A percentile compares a stretch with the other conserved stretches of the same genome.
These are phyloP conservation scores for Pseudococcus jackbeardsleyi DNA, from an alignment of 2,888 invertebrate species.

Conservation along the genomic window DNA sequence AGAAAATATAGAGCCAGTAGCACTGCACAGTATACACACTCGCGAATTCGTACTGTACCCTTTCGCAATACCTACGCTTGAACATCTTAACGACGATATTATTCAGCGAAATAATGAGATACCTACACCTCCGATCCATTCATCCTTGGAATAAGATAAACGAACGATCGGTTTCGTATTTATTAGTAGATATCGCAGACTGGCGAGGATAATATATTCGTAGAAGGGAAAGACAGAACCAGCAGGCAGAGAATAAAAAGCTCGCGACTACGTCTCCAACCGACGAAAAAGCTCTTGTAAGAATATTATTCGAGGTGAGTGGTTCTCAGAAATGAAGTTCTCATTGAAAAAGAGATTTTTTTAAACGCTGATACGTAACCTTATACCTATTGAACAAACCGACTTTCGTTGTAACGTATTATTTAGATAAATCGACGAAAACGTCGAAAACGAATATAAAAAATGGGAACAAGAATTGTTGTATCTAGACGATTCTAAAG, in stretches of 20 bases:
- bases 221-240: background rate
- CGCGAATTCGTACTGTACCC: constrained; percentile 37
- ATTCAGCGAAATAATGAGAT: constrained; percentile 56
- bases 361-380: background rate
- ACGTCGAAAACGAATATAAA: too few relatives aligned
- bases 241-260: background rate
- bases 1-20: constrained; percentile 34
- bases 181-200: constrained; percentile 41
- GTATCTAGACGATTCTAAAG: background rate
- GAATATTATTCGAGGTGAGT: constrained; percentile 46
- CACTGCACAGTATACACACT: background rate
- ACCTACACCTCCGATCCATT: constrained; percentile 48
- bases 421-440: background rate
- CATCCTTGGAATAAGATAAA: constrained; percentile 44
- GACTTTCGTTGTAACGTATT: background rate
- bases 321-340: constrained; percentile 43
- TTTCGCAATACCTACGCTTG: constrained; percentile 37
- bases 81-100: constrained; percentile 56
- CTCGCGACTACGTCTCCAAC: background rate
- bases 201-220: constrained; percentile 40
- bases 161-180: constrained; percentile 56
- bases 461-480: background rate
- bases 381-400: background rate
- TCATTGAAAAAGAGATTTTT: constrained; percentile 35
- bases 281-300: constrained; percentile 47